Base-by-base conservation (phyloP, 2,888 invertebrate species). In the Andrena haemorrhoa region DNA sequence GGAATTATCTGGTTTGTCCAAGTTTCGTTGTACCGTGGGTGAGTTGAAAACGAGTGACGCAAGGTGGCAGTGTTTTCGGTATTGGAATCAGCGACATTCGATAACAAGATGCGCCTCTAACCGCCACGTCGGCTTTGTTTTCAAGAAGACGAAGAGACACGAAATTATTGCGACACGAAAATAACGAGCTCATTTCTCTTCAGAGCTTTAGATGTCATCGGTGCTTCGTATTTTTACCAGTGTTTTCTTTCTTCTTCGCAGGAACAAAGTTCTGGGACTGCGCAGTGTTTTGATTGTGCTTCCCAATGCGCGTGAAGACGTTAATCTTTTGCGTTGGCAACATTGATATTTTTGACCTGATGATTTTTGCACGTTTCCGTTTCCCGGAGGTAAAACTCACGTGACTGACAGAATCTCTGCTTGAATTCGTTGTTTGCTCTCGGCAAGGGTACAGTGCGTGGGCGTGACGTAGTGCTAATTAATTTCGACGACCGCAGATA, bases 351-450 rank as follows among this genome's bases (percentile, higher is more conserved):
- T 66, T 33, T 33, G 2, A 53, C 49, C n/a, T 0, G 49, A 49
- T 12, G 53, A 33, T 86, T 89, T 89, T 83, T 64, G 60, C 73
- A 23, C 51, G 70, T 31, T 26, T 29, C 16, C n/a, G 20, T 63
- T 31, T 53, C 20, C 29, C 7, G n/a, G 4, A 10, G 29, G 7
- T 23, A 1, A 8, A 16, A 47, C 8, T 16, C 47, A 29, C 23
- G 5, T 16, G 29, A 2, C 53, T 10, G 23, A 56, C 10, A 23
- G 4, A 12, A 29, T 58, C 16, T 41, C 12, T 12, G 41, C 16
- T 41, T 41, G 41, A 16, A 41, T 41, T 5, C 41, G 41, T 5
- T 41, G 41, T 41, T 41, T 41, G 41, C 41, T 58, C 60, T 31
- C 60, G 2, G 8, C n/a, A 3, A 31, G 31, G 23, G 20, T 35